phyloP scores from a whole-genome alignment of 2,888 invertebrate genomes.

The Brachynemurus nebulosus region DNA sequence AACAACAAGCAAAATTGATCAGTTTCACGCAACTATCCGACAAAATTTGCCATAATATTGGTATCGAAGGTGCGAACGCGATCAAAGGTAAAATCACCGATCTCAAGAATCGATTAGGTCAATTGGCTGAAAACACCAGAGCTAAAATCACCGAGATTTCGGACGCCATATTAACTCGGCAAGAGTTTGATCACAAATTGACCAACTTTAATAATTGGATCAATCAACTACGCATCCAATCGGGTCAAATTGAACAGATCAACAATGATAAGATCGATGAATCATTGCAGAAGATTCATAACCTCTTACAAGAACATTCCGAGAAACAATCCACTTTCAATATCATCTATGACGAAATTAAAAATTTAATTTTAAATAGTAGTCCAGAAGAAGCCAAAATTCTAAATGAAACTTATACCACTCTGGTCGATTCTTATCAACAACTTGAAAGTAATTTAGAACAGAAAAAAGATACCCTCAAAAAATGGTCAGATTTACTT shows the following conservation, averaged over 20 bases:
- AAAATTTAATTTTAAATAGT: constrained; percentile 53
- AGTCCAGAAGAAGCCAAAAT: constrained; percentile 60
- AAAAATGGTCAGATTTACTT: constrained; percentile 71
- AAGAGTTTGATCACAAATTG: constrained; percentile 71
- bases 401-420: constrained; percentile 60
- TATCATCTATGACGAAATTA: constrained; percentile 70
- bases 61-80: constrained; percentile 59
- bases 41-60: constrained; percentile 59
- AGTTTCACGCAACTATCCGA: constrained; percentile 67
- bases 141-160: constrained; percentile 66
- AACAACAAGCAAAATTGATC: constrained; percentile 72
- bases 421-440: constrained; percentile 64
- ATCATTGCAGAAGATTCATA: constrained; percentile 63
- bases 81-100: constrained; percentile 59
- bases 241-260: constrained; percentile 67
- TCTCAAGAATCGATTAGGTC: constrained; percentile 58
- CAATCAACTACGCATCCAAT: constrained; percentile 52
- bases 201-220: constrained; percentile 71
- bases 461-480: constrained; percentile 57
- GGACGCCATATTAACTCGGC: constrained; percentile 64
- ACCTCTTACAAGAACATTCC: constrained; percentile 69
- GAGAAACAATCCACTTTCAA: constrained; percentile 68
- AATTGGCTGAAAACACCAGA: constrained; percentile 62
- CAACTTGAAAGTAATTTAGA: constrained; percentile 57
- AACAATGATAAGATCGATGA: constrained; percentile 68